These are phyloP conservation scores for Gallinago solitaria DNA, from an alignment of 2,797 vertebrate species.

Conservation along the genomic window DNA sequence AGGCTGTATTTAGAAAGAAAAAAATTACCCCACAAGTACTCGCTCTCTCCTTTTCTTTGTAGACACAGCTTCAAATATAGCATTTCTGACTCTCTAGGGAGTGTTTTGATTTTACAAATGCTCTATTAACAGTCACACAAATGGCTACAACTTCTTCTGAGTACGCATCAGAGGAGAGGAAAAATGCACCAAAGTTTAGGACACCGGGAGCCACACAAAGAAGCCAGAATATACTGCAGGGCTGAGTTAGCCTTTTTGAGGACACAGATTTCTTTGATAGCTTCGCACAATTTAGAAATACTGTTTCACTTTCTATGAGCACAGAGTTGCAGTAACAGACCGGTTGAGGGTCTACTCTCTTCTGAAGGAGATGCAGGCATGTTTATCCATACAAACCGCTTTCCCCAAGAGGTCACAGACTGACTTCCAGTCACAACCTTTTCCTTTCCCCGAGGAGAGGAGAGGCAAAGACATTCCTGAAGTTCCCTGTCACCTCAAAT, in stretches of 20 bases:
- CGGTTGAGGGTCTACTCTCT: not conserved
- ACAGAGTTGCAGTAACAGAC: not conserved
- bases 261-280: no score
- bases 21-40: not conserved
- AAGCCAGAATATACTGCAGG: not conserved
- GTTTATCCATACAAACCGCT: not conserved
- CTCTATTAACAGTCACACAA: not conserved
- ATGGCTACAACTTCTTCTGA: not conserved
- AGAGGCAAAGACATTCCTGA: not conserved
- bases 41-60: not conserved
- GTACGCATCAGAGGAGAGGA: not conserved
- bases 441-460: not conserved
- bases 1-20: not conserved
- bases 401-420: not conserved
- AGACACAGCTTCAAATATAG: slow-evolving; percentile 29
- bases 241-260: not conserved
- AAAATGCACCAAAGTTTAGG: not conserved
- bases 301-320: not conserved
- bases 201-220: not conserved
- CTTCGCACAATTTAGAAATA: not conserved
- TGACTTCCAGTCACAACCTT: not conserved
- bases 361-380: not conserved
- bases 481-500: not conserved
- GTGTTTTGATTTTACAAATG: slow-evolving; percentile 10
- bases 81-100: slow-evolving; percentile 2